Conservation (phyloP, 2,797 vertebrate genomes). For the Myotis myotis region DNA sequence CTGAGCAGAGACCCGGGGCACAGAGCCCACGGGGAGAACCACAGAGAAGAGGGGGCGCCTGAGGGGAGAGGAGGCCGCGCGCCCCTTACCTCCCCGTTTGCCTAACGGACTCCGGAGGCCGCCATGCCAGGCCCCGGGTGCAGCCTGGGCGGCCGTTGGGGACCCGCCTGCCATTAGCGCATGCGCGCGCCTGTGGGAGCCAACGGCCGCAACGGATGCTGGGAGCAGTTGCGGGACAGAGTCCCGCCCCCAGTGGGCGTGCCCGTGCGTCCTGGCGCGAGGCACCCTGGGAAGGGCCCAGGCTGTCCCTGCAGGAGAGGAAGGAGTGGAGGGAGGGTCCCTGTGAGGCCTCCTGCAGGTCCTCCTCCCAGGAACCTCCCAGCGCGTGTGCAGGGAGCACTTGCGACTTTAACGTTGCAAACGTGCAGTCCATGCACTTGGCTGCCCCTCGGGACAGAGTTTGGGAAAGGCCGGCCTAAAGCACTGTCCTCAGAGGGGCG, state of each 20-base stretch:
- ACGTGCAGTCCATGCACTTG: too few relatives aligned
- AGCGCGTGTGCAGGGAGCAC: not conserved
- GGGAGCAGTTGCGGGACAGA: too few relatives aligned
- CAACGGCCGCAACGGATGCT: fast-evolving
- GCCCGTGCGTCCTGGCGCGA: too few relatives aligned
- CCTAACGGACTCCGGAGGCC: fast-evolving
- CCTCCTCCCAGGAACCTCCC: fast-evolving
- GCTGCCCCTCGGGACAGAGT: too few relatives aligned
- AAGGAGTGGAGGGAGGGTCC: not conserved
- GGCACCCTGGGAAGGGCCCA: not conserved
- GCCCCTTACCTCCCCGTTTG: not conserved
- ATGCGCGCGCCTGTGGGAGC: not conserved
- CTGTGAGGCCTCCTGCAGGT: not conserved
- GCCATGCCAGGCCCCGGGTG: fast-evolving
- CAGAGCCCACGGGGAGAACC: too few relatives aligned
- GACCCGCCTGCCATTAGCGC: not conserved
- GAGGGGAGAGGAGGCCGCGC: too few relatives aligned
- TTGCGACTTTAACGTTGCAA: not conserved
- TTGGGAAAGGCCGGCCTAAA: not conserved
- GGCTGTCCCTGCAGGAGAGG: not conserved
- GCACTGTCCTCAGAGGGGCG: not conserved
- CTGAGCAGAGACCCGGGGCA: too few relatives aligned
- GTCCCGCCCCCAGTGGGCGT: too few relatives aligned
- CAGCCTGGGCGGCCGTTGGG: not conserved
- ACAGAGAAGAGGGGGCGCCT: too few relatives aligned